phyloP scores from a whole-genome alignment of 2,888 invertebrate genomes.

The Pristionchus japonicus region DNA sequence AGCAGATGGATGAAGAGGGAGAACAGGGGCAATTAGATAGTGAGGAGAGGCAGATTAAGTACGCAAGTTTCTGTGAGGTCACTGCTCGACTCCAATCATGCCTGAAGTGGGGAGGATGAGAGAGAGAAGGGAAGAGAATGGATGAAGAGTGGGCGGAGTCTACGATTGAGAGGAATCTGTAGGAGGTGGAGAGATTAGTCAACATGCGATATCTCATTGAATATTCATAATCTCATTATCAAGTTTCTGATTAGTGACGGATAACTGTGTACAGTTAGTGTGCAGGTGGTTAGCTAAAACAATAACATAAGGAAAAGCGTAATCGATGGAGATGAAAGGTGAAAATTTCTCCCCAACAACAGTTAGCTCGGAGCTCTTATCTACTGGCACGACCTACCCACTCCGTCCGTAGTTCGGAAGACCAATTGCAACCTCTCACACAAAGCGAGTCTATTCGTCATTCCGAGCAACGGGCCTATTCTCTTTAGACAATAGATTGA shows the following conservation, averaged over 20 bases:
- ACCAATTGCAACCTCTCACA: neutral
- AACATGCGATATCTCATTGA: neutral
- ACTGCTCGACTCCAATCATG: neutral
- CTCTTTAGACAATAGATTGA: neutral
- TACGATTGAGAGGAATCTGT: neutral
- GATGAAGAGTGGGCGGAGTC: neutral
- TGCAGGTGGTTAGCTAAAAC: neutral
- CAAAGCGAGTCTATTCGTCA: neutral
- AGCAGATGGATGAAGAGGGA: neutral
- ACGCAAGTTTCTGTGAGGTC: neutral
- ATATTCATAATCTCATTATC: neutral
- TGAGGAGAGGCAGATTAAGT: neutral
- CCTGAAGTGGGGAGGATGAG: neutral
- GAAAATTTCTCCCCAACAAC: too few relatives aligned
- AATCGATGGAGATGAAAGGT: neutral
- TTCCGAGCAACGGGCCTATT: neutral
- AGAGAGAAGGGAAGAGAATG: neutral
- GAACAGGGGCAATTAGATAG: neutral
- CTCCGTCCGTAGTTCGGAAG: too few relatives aligned
- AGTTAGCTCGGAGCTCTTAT: too few relatives aligned
- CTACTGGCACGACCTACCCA: too few relatives aligned
- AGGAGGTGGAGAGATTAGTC: neutral
- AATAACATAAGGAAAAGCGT: neutral
- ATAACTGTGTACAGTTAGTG: neutral
- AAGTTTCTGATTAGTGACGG: neutral